phyloP scores from a whole-genome alignment of 2,113 vertebrate genomes.

The Halcyon senegalensis region DNA sequence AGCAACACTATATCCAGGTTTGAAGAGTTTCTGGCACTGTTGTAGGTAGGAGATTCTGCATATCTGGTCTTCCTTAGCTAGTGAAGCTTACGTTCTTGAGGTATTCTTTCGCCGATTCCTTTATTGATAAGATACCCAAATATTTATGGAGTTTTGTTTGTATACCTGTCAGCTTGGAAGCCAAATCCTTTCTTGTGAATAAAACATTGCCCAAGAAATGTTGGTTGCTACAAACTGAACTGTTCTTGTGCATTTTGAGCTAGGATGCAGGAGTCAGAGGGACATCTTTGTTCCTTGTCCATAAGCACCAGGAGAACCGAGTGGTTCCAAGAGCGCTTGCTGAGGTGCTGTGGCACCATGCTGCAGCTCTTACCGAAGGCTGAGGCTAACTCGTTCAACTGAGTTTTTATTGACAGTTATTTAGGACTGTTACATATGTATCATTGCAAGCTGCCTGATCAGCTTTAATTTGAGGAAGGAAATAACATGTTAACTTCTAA shows the following conservation, averaged over 20 bases:
- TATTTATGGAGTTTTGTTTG: conserved; percentile 3
- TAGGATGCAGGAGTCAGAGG: neutral
- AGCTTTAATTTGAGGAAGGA: neutral
- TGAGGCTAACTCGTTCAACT: neutral
- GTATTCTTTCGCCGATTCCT: neutral
- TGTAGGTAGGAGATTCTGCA: neutral
- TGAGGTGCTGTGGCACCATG: neutral
- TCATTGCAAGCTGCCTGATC: neutral
- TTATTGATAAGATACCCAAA: neutral
- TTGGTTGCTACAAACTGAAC: neutral
- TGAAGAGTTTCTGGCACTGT: neutral
- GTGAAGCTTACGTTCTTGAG: neutral
- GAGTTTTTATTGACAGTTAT: neutral
- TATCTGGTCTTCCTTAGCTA: neutral
- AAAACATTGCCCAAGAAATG: neutral
- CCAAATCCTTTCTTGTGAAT: neutral
- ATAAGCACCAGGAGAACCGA: neutral
- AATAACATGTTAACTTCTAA: neutral
- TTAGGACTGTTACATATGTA: neutral
- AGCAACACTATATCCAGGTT: neutral
- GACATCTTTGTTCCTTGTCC: neutral
- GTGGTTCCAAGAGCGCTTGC: neutral
- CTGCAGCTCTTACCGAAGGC: neutral
- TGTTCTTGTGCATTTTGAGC: neutral
- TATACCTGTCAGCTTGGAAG: neutral